These are phyloP conservation scores for Pristionchus entomophagus DNA, from an alignment of 2,888 invertebrate species.

Conservation along the genomic window DNA sequence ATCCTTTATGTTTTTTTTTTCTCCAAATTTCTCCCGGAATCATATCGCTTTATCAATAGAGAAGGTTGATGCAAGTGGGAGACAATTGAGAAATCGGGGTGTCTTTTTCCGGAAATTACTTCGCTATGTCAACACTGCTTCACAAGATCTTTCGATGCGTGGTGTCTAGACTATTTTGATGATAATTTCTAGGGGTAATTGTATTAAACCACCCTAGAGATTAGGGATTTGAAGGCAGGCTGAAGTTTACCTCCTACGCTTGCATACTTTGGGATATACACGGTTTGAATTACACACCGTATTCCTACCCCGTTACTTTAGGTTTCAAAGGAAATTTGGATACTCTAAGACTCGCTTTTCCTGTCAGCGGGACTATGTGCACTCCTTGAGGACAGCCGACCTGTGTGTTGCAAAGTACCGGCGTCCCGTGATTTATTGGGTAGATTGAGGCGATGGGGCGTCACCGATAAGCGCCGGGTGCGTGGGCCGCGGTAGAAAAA, in stretches of 20 bases:
- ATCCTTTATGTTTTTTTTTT: background rate
- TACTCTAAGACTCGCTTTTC: too few relatives aligned
- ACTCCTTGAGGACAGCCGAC: background rate
- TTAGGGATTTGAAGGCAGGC: too few relatives aligned
- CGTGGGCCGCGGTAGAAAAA: background rate
- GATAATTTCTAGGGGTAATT: too few relatives aligned
- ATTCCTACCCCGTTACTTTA: too few relatives aligned
- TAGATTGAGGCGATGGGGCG: slow-evolving; percentile 30
- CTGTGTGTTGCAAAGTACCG: slow-evolving; percentile 11
- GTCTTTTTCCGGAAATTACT: background rate
- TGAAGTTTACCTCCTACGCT: background rate
- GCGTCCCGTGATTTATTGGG: slow-evolving; percentile 20
- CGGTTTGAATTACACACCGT: too few relatives aligned
- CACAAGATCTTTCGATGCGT: too few relatives aligned
- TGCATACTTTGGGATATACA: background rate
- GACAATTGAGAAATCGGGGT: background rate
- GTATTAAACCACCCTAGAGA: too few relatives aligned
- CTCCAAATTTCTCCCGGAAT: background rate
- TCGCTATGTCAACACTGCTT: too few relatives aligned
- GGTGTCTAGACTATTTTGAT: background rate
- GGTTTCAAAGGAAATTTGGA: too few relatives aligned
- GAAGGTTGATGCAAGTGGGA: background rate
- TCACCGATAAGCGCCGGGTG: background rate
- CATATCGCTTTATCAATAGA: background rate
- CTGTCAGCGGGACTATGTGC: too few relatives aligned